Base-by-base conservation (phyloP, 1,140 invertebrate species). In the Parapsyche elsis region DNA sequence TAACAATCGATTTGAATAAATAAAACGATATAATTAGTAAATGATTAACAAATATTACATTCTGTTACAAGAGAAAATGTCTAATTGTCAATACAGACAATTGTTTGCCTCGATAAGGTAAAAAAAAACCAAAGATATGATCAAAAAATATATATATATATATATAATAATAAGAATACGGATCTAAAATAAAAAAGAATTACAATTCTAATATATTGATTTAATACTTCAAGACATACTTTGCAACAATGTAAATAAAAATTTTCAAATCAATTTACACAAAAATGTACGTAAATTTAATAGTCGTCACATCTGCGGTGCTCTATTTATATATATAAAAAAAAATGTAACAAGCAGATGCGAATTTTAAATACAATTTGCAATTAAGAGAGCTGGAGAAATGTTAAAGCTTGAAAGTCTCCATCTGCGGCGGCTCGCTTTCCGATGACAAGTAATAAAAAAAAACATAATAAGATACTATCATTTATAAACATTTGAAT, bases 401-500 rank as follows among this genome's bases (percentile, higher is more conserved):
- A 53, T 12, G 49, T 53, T 16, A 53, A 53, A 53, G 16, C 49
- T 53, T 16, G 16, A 38, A 38, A 53, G 16, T 53, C 49, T 53
- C 49, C 49, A 16, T 16, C 10, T 53, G 49, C 49, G 49, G 16
- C 16, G 12, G 16, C 49, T 53, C 49, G 49, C 12, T 53, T 53
- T 14, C 49, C 16, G 10, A 53, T 53, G 10, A 53, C 10, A 53
- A 12, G 49, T 14, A 71, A 71, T 38, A n/a, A 71, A 71, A 45
- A 71, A 38, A 45, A 30, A 71, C 26, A 26, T 30, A 16, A 71
- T 24, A 71, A 71, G 70, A 71, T 14, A 67, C 19, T 14, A 67
- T 67, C 61, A 16, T 53, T 53, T 38, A 38, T 38, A 53, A 53
- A 53, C 49, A 53, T 53, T 53, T 53, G 12, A 53, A 53, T 14